Evolutionary conservation across 1,140 invertebrate genomes (phyloP).

Genomic region (Bombus polaris): DNA sequence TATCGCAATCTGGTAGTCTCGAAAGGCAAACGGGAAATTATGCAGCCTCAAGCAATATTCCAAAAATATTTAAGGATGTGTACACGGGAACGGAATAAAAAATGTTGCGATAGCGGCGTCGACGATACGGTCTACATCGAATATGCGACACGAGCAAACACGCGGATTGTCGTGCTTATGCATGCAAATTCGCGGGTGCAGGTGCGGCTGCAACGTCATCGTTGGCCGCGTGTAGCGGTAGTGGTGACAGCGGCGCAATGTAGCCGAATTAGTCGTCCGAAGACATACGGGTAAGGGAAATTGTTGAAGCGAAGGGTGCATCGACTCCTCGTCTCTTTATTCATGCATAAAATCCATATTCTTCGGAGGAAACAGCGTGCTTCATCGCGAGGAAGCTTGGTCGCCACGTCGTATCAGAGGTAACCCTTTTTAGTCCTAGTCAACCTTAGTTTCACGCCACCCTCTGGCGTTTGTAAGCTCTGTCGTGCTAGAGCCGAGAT

Average conservation of each 20-base stretch:
- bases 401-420: constrained; percentile 59
- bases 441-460: constrained; percentile 59
- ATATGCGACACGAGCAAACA: constrained; percentile 63
- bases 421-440: constrained; percentile 70
- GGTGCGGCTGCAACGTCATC: constrained; percentile 22
- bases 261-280: constrained; percentile 55
- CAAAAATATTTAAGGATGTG: background rate
- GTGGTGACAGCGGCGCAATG: constrained; percentile 13
- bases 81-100: constrained; percentile 59
- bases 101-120: constrained; percentile 55
- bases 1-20: background rate
- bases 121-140: constrained; percentile 46
- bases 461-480: constrained; percentile 60
- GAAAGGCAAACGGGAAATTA: background rate
- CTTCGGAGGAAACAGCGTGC: constrained; percentile 73
- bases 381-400: constrained; percentile 71
- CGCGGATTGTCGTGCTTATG: constrained; percentile 59
- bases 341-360: constrained; percentile 77
- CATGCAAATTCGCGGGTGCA: constrained; percentile 64
- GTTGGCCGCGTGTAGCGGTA: background rate
- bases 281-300: constrained; percentile 16
- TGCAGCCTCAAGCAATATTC: constrained; percentile 29
- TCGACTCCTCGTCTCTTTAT: constrained; percentile 64
- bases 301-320: constrained; percentile 27
- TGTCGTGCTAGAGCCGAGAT: constrained; percentile 17